Evolutionary conservation across 2,888 invertebrate genomes (phyloP).

Genomic region (Ligdia adustata): DNA sequence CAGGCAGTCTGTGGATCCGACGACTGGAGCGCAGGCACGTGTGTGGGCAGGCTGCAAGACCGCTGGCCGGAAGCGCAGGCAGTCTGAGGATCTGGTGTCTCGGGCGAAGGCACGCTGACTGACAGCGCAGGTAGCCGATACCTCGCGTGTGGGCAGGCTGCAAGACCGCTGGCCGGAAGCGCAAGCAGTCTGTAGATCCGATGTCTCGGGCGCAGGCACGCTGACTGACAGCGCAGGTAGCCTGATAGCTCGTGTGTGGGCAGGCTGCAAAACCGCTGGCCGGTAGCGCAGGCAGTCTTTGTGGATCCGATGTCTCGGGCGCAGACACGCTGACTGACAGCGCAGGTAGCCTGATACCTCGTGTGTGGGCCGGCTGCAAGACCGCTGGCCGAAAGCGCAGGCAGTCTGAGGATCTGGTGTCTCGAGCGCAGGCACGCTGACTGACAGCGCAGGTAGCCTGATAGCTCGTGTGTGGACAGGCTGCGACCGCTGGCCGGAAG

Average conservation of each 20-base stretch:
- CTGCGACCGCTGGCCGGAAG: neutral
- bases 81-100: neutral
- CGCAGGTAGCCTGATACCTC: neutral
- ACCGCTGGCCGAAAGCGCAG: neutral
- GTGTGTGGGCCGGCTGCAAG: neutral
- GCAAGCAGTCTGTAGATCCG: neutral
- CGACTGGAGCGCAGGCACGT: neutral
- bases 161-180: neutral
- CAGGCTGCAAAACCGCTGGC: neutral
- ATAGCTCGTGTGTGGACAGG: neutral
- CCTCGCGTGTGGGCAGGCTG: neutral
- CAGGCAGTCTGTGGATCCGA: neutral
- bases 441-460: neutral
- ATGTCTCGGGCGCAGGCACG: neutral
- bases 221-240: slow-evolving; percentile 1
- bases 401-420: neutral
- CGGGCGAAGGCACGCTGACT: neutral
- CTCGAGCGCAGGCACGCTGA: neutral
- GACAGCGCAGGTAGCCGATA: neutral
- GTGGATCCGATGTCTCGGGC: no score
- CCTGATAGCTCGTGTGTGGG: neutral
- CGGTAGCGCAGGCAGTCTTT: neutral
- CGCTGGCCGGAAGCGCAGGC: neutral
- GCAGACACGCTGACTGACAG: neutral
- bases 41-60: no score